A percentile compares a stretch with the other conserved stretches of the same genome.
phyloP scores from a whole-genome alignment of 2,888 invertebrate genomes.

The Byasa hedistus region DNA sequence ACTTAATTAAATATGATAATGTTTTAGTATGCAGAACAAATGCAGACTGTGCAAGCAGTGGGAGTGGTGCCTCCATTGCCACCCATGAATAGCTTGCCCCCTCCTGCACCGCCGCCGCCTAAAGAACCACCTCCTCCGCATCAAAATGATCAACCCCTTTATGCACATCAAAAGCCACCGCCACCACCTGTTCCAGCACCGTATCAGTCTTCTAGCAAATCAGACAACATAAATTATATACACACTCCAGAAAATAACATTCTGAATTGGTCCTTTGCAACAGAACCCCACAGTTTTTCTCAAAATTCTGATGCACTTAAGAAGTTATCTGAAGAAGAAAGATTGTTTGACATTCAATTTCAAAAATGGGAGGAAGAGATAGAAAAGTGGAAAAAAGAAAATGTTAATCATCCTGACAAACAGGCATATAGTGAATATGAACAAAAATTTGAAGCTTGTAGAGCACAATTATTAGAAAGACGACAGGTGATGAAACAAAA shows the following conservation, averaged over 20 bases:
- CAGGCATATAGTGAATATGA: slow-evolving; percentile 92
- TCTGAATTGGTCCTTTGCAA: slow-evolving; percentile 49
- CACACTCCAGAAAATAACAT: slow-evolving; percentile 49
- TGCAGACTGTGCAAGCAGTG: slow-evolving; percentile 58
- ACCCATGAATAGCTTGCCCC: slow-evolving; percentile 40
- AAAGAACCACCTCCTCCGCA: slow-evolving; percentile 61
- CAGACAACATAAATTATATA: slow-evolving; percentile 41
- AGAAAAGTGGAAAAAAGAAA: slow-evolving; percentile 93
- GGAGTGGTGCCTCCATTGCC: slow-evolving; percentile 53
- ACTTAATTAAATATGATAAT: slow-evolving; percentile 25
- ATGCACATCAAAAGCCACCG: slow-evolving; percentile 42
- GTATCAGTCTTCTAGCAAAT: slow-evolving; percentile 28
- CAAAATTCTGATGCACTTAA: slow-evolving; percentile 56
- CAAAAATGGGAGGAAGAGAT: slow-evolving; percentile 95
- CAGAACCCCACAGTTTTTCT: slow-evolving; percentile 38
- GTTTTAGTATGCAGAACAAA: slow-evolving; percentile 68
- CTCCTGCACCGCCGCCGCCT: slow-evolving; percentile 51
- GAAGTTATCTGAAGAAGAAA: slow-evolving; percentile 84
- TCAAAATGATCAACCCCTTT: slow-evolving; percentile 69
- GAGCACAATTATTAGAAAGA: slow-evolving; percentile 87
- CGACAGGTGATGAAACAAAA: slow-evolving; percentile 90
- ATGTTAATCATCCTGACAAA: slow-evolving; percentile 94
- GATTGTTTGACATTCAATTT: slow-evolving; percentile 93
- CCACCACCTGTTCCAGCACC: slow-evolving; percentile 29
- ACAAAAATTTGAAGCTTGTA: slow-evolving; percentile 92